These are phyloP conservation scores for Keiferia lycopersicella DNA, from an alignment of 2,888 invertebrate genomes.

Conservation along the genomic window DNA sequence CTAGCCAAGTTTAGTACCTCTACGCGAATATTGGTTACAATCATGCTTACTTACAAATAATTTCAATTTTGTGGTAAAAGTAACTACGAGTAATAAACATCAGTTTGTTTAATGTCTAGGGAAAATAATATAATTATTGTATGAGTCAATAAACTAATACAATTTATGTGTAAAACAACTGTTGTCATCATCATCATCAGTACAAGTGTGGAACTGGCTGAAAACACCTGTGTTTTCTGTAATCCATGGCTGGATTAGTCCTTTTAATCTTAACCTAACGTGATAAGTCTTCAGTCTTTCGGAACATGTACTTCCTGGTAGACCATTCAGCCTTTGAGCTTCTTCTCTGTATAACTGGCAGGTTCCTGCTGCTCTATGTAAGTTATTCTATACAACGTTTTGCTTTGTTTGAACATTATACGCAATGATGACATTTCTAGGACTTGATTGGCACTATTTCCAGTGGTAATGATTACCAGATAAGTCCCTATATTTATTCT, in stretches of 20 bases:
- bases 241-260: constrained; percentile 29
- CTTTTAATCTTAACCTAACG: constrained; percentile 31
- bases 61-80: too few species aligned
- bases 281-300: constrained; percentile 1
- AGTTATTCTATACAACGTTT: constrained; percentile 38
- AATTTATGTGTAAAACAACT: constrained; percentile 43
- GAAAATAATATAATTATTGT: constrained; percentile 6
- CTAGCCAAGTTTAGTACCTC: neutral
- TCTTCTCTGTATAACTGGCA: constrained; percentile 45
- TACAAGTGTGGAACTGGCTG: constrained; percentile 57
- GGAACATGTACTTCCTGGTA: neutral
- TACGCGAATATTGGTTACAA: neutral
- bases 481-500: too few species aligned
- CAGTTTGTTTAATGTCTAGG: neutral
- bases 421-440: neutral
- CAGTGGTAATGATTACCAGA: too few species aligned
- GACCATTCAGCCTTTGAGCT: constrained; percentile 37
- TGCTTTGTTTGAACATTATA: neutral
- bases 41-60: neutral
- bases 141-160: constrained; percentile 14
- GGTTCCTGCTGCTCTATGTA: constrained; percentile 50
- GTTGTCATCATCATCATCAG: constrained; percentile 44
- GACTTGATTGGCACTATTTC: neutral
- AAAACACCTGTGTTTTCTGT: constrained; percentile 35
- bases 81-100: neutral